Evolutionary conservation across 2,797 vertebrate species (phyloP).

Genomic region (Notoglanidium macrostoma): DNA sequence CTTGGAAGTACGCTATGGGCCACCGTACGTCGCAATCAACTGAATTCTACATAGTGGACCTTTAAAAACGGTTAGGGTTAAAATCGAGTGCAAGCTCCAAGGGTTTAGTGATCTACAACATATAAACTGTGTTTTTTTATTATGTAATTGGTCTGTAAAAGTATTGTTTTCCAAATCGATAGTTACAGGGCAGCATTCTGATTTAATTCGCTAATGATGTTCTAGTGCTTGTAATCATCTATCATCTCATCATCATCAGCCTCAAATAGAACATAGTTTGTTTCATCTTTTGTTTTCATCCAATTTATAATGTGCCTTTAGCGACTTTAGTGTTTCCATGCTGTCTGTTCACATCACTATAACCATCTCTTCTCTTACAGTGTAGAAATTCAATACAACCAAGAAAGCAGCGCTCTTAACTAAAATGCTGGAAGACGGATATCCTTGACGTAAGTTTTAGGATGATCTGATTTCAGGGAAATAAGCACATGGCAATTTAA

Average conservation of each 20-base stretch:
- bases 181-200: not conserved
- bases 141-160: not conserved
- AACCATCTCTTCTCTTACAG: not conserved
- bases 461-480: no score
- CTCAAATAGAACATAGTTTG: not conserved
- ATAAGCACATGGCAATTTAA: not conserved
- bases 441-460: not conserved
- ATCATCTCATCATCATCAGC: not conserved
- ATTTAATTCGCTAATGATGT: not conserved
- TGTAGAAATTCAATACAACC: not conserved
- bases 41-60: no score
- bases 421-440: not conserved
- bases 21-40: no score
- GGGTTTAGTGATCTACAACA: no score
- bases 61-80: not conserved
- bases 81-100: no score
- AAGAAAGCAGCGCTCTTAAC: not conserved
- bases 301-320: not conserved
- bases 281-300: not conserved
- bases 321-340: not conserved
- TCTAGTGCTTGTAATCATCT: not conserved
- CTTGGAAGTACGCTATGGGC: no score
- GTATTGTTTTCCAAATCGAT: not conserved
- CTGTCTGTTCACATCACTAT: constrained; percentile 1
- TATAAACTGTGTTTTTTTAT: not conserved